Evolutionary conservation across 2,797 vertebrate species (phyloP).

Genomic region (Sebastes kiyomatsui): DNA sequence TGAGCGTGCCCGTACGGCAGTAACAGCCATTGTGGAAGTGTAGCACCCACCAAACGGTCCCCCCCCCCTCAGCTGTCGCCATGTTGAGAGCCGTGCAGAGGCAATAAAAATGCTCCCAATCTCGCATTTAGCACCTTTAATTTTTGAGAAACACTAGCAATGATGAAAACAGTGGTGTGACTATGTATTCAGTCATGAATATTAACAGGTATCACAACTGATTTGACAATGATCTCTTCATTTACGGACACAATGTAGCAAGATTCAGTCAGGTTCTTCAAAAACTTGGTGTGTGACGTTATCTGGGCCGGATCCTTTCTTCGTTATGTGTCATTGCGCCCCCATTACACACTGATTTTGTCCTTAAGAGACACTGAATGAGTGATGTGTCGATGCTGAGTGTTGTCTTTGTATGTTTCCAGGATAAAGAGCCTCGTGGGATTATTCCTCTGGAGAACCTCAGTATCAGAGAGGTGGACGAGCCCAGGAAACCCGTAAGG

Average conservation of each 20-base stretch:
- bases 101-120: no score
- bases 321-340: background rate
- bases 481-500: constrained; percentile 94
- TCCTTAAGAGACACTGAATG: background rate
- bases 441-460: constrained; percentile 98
- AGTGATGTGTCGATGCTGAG: background rate
- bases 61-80: no score
- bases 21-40: no score
- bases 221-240: background rate
- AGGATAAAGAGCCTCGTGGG: constrained; percentile 98
- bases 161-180: background rate
- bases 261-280: background rate
- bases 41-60: no score
- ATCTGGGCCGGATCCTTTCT: background rate
- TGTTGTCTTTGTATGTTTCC: constrained; percentile 19
- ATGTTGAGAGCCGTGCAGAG: no score
- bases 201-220: background rate
- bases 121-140: background rate
- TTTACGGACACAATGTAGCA: background rate
- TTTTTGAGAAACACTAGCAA: background rate
- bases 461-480: constrained; percentile 96
- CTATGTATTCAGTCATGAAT: background rate
- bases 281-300: background rate
- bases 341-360: background rate
- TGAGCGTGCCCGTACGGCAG: no score